Conservation (phyloP, 2,888 invertebrate species). For the Cacoxenus indagator region DNA sequence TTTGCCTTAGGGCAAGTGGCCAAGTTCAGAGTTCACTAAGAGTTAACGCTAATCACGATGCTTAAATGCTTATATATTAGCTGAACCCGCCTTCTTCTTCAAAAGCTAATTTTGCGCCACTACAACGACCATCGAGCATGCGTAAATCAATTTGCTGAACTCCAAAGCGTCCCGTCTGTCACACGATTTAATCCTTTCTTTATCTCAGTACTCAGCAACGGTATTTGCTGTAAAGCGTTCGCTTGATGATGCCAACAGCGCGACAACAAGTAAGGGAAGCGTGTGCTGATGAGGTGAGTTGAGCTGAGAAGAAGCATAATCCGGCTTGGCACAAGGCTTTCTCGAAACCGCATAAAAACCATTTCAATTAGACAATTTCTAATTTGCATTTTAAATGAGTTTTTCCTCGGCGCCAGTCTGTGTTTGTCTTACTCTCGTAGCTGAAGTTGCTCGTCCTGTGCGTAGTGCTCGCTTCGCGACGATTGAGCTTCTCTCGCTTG, state of each 20-base stretch:
- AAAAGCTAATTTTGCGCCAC: no score
- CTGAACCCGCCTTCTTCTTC: no score
- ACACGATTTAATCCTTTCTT: background rate
- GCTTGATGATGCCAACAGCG: conserved; percentile 19
- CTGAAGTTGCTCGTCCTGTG: background rate
- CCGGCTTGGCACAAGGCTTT: background rate
- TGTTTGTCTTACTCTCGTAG: background rate
- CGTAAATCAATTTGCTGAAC: background rate
- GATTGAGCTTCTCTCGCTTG: background rate
- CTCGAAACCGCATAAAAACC: conserved; percentile 30
- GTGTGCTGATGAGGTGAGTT: background rate
- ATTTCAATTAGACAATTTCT: conserved; percentile 57
- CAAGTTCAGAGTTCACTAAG: no score
- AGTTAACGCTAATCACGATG: no score
- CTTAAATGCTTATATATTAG: no score
- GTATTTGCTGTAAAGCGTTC: background rate
- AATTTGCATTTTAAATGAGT: conserved; percentile 60
- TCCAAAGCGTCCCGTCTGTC: no score
- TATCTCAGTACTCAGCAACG: background rate
- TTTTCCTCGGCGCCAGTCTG: conserved; percentile 37
- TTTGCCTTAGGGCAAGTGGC: no score
- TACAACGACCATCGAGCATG: background rate
- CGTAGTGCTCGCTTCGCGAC: background rate
- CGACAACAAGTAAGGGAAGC: background rate
- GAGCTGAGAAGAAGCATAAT: background rate